A percentile compares a stretch with the other conserved stretches of the same genome.
These are phyloP conservation scores for Drosophila leontia DNA, from an alignment of 1,140 invertebrate genomes.

Conservation along the genomic window DNA sequence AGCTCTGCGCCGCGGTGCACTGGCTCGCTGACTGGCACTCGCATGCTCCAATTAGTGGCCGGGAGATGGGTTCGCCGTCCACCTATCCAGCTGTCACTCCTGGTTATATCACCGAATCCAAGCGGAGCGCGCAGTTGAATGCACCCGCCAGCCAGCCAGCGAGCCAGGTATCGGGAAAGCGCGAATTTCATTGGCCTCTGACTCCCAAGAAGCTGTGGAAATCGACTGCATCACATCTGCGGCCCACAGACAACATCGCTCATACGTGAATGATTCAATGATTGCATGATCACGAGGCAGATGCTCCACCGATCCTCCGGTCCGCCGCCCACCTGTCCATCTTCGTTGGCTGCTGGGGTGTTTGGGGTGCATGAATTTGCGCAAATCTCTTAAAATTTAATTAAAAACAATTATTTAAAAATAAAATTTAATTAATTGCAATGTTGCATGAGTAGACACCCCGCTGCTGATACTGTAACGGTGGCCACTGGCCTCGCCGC, in stretches of 20 bases:
- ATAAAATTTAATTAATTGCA: conserved; percentile 83
- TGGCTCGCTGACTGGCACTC: conserved; percentile 74
- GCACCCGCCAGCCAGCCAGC: conserved; percentile 52
- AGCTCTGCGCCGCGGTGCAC: conserved; percentile 62
- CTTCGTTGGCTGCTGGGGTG: conserved; percentile 35
- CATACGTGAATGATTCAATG: conserved; percentile 70
- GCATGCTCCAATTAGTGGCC: conserved; percentile 78
- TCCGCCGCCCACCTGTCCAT: conserved; percentile 51
- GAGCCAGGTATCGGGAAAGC: conserved; percentile 42
- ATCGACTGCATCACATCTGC: conserved; percentile 42
- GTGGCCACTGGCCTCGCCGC: conserved; percentile 76
- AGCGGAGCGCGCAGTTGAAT: conserved; percentile 56
- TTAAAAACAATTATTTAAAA: conserved; percentile 83
- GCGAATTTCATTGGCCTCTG: conserved; percentile 72
- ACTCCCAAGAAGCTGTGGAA: conserved; percentile 57
- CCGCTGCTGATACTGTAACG: conserved; percentile 68
- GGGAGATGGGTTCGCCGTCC: conserved; percentile 36
- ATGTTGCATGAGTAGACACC: conserved; percentile 79
- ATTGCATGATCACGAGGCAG: conserved; percentile 74
- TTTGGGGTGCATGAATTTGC: conserved; percentile 71
- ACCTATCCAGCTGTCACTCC: conserved; percentile 61
- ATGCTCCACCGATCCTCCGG: conserved; percentile 25
- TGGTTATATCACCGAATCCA: conserved; percentile 63
- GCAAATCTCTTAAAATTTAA: conserved; percentile 75
- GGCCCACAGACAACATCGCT: conserved; percentile 36